phyloP scores from a whole-genome alignment of 2,113 vertebrate genomes.

The Epinephelus cyanopodus region DNA sequence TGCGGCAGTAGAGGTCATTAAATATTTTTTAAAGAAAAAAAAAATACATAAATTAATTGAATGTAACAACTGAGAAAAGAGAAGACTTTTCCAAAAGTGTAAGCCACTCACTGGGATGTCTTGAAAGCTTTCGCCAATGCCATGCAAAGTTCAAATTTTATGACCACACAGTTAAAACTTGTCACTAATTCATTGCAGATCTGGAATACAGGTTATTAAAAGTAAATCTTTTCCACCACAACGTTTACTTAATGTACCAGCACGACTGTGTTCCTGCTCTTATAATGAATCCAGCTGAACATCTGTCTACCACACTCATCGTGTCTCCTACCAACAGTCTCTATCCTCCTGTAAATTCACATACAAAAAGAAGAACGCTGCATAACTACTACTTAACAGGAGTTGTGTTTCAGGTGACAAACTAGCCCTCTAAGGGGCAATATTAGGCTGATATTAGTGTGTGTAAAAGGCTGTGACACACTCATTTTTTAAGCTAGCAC shows the following conservation, averaged over 20 bases:
- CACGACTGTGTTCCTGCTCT: not conserved
- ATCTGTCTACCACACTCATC: slow-evolving; percentile 4
- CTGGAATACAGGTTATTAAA: slow-evolving; percentile 11
- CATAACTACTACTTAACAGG: not conserved
- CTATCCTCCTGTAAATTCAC: not conserved
- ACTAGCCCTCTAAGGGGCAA: not conserved
- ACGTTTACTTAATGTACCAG: not conserved
- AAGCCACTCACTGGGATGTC: not conserved
- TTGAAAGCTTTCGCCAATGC: not conserved
- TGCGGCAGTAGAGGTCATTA: not conserved
- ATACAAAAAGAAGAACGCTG: not conserved
- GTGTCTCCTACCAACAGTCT: not conserved
- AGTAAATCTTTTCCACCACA: slow-evolving; percentile 1
- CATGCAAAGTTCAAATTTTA: not conserved
- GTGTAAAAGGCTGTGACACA: too few species aligned
- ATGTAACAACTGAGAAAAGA: not conserved
- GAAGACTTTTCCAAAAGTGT: not conserved
- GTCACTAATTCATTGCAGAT: slow-evolving; percentile 6
- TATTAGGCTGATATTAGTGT: too few species aligned
- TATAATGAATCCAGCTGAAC: slow-evolving; percentile 12
- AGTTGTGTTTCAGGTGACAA: not conserved
- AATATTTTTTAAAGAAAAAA: not conserved
- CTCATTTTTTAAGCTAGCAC: too few species aligned
- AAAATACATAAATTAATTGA: not conserved
- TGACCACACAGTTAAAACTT: slow-evolving; percentile 8